Evolutionary conservation across 2,888 invertebrate species (phyloP), one percentile per base, ranked within the genome.

Genomic region (Lamellibrachia satsuma): DNA sequence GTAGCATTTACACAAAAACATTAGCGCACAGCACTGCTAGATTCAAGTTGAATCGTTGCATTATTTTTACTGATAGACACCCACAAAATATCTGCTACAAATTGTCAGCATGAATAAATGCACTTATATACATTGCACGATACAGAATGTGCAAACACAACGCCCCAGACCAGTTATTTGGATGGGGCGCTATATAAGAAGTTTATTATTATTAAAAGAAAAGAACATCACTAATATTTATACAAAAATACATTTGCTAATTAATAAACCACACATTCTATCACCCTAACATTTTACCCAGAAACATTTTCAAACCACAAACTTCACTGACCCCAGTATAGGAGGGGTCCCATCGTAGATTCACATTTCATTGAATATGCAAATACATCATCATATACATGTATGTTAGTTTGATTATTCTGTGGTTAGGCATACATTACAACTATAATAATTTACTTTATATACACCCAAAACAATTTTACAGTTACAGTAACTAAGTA

Each of bases 231-330:
- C 75, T 22, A 75, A 75, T 22, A n/a, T 15, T 75, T 75, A 75
- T 75, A 75, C 75, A 75, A 75, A 75, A 75, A 75, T 75, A 75
- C 75, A 75, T 75, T n/a, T 75, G 75, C 75, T 75, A 75, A 75
- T 22, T 75, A 22, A 75, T 75, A 11, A 75, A 75, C n/a, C 75
- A 75, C 75, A 75, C 75, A 22, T 75, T 75, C 75, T 75, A 11
- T 11, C n/a, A 75, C 6, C n/a, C 75, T 75, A 75, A 75, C 75
- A 75, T 75, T 55, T 75, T 75, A 75, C 75, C 22, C 75, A 75
- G 75, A 75, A 75, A 75, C 75, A 75, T 75, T 75, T 55, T 75
- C 75, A 75, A 75, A 75, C 4, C 22, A 75, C 22, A 75, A 3
- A 75, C n/a, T 75, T 75, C 6, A 75, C 75, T 75, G 75, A 75